Base-by-base conservation (phyloP, 2,113 vertebrate species). In the Cyanoramphus novaezelandiae region DNA sequence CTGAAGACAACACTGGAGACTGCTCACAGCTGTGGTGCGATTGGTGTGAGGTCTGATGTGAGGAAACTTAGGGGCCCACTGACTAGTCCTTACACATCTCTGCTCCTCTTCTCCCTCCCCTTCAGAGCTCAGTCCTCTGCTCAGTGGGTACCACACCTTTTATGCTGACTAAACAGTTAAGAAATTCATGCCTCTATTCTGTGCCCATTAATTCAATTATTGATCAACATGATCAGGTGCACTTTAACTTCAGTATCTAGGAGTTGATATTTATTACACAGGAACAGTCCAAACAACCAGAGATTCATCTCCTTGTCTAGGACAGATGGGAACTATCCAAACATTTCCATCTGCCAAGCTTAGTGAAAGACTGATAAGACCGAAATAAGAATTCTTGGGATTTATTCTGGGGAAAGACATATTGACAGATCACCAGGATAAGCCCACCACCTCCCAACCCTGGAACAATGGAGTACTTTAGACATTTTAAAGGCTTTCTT, bases 81-180 rank as follows among this genome's bases (percentile, higher is more conserved):
- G 1, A n/a, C 25, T 78, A 14, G 70, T 35, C 35, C 23, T 31
- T 4, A 8, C 17, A 13, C 1, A 1, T n/a, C 28, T 0, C 0
- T 65, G 21, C 57, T 1, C 8, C 13, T 44, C 49, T 69, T 71
- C 72, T 80, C 46, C 55, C 28, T 37, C 10, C 25, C 2, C 11
- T 69, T 78, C 49, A 85, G 64, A 88, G 5, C 47, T 76, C 64
- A 83, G 67, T n/a, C 37, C 17, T 55, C 44, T 85, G 41, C 4
- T 39, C 29, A 71, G 27, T 16, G 14, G 11, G 35, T 53, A 7
- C 35, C 39, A 43, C 12, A 50, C 23, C 35, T 81, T 83, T 78
- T 50, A 44, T 39, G 13, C 11, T 70, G 39, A 83, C 27, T 44
- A 33, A 83, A 55, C 17, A 47, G 39, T 59, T 84, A 35, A 63